Evolutionary conservation across 2,113 vertebrate genomes (phyloP).

Genomic region (Carlito syrichta): DNA sequence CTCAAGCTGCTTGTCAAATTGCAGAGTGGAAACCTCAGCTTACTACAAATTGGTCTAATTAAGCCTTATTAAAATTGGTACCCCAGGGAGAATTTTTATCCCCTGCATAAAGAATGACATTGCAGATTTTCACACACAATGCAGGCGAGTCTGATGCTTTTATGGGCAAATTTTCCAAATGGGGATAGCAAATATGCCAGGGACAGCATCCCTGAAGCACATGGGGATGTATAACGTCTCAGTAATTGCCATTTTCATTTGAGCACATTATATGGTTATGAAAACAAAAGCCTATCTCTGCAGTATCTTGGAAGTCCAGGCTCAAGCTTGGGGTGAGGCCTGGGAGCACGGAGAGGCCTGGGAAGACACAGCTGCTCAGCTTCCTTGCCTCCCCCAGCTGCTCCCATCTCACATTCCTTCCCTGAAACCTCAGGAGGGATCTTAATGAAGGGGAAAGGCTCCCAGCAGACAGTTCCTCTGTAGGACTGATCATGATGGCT

Average conservation of each 20-base stretch:
- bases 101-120: constrained; percentile 48
- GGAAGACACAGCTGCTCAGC: background rate
- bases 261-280: constrained; percentile 49
- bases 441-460: background rate
- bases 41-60: constrained; percentile 72
- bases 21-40: constrained; percentile 45
- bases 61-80: constrained; percentile 61
- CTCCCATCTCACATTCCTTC: background rate
- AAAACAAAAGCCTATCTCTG: constrained; percentile 39
- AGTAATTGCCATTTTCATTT: constrained; percentile 39
- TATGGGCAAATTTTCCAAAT: constrained; percentile 56
- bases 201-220: background rate
- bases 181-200: constrained; percentile 6
- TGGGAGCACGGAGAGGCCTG: too few species aligned
- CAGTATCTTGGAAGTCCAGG: background rate
- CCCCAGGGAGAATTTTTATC: constrained; percentile 58
- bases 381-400: background rate
- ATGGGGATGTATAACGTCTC: background rate
- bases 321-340: background rate
- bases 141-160: constrained; percentile 19
- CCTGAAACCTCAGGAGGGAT: background rate
- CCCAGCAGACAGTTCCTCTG: background rate
- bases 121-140: constrained; percentile 43
- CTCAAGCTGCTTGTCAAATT: constrained; percentile 59
- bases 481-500: background rate